These are phyloP conservation scores for Zaprionus gabonicus DNA, from an alignment of 1,140 invertebrate genomes.

Conservation along the genomic window DNA sequence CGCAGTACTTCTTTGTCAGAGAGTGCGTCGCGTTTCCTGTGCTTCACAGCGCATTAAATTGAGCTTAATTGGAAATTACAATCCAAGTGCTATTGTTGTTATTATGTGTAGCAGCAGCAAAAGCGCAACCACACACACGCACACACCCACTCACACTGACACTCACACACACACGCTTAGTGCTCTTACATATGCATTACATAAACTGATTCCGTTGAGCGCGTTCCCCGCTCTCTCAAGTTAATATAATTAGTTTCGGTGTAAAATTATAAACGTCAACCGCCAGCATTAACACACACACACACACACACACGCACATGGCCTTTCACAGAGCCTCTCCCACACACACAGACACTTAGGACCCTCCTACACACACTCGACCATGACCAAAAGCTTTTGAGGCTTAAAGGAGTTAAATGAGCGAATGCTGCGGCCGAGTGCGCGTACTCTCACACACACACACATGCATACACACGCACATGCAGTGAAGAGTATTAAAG, in stretches of 20 bases:
- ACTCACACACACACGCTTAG: constrained; percentile 16
- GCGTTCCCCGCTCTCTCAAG: constrained; percentile 35
- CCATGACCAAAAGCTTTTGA: constrained; percentile 42
- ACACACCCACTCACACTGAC: not conserved
- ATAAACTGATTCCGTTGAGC: constrained; percentile 74
- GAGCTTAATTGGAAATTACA: constrained; percentile 81
- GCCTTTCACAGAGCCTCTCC: not conserved
- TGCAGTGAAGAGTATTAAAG: constrained; percentile 22
- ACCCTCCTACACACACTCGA: constrained; percentile 14
- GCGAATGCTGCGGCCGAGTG: constrained; percentile 54
- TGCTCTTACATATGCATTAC: constrained; percentile 76
- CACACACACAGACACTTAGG: constrained; percentile 10
- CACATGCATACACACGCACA: not conserved
- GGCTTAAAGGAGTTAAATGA: constrained; percentile 58
- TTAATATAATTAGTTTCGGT: constrained; percentile 81
- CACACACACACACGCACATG: constrained; percentile 11
- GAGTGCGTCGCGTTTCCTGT: constrained; percentile 1
- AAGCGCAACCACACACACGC: constrained; percentile 17
- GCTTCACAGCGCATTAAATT: constrained; percentile 59
- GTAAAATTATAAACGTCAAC: constrained; percentile 76
- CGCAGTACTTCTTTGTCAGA: not conserved
- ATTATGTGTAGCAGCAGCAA: constrained; percentile 18
- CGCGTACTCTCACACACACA: constrained; percentile 20
- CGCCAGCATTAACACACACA: constrained; percentile 41
- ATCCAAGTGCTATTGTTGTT: constrained; percentile 60